phyloP scores from a whole-genome alignment of 2,797 vertebrate species.

The Trichosurus vulpecula region DNA sequence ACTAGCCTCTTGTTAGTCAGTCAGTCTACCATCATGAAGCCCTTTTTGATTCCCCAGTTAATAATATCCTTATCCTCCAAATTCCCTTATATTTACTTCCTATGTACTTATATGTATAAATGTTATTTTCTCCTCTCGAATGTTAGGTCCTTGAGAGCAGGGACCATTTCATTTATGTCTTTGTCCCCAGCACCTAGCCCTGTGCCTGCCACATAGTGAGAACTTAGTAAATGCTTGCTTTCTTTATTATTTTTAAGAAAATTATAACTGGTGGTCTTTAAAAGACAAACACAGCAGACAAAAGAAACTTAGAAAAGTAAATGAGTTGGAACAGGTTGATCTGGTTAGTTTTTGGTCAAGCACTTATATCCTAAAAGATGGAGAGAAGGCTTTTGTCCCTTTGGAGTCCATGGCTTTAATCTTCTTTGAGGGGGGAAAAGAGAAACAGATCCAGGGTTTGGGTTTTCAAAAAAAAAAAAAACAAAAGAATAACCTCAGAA shows the following conservation, averaged over 20 bases:
- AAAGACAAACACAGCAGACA: neutral
- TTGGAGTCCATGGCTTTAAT: neutral
- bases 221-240: conserved; percentile 20
- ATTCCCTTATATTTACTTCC: neutral
- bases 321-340: neutral
- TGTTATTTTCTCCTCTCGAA: neutral
- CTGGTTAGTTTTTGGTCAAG: neutral
- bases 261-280: neutral
- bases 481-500: neutral
- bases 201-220: neutral
- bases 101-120: neutral
- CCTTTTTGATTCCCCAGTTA: neutral
- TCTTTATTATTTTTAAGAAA: neutral
- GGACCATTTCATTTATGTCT: neutral
- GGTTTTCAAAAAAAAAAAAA: neutral
- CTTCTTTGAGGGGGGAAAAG: neutral
- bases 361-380: neutral
- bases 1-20: neutral
- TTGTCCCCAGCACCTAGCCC: neutral
- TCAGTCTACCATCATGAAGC: neutral
- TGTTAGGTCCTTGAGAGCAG: neutral
- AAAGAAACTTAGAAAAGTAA: neutral
- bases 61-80: too few relatives aligned
- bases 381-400: neutral
- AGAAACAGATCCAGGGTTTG: neutral